These are phyloP conservation scores for Glaucopsyche alexis DNA, from an alignment of 2,888 invertebrate species.

Conservation along the genomic window DNA sequence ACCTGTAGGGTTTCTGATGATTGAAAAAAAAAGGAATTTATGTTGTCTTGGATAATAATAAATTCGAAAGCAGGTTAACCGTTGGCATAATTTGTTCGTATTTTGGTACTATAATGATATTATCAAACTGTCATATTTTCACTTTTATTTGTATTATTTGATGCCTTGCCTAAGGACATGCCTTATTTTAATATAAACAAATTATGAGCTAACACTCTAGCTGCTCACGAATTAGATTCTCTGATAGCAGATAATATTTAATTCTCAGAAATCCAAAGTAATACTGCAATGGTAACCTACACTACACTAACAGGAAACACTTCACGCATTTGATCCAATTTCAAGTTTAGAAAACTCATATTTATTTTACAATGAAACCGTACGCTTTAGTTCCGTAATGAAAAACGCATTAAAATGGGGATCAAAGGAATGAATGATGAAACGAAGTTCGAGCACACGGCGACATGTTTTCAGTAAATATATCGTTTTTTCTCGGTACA, in stretches of 20 bases:
- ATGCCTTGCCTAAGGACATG: too few species aligned
- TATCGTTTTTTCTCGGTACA: neutral
- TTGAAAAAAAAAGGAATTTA: too few species aligned
- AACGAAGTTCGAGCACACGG: neutral
- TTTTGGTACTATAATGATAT: too few species aligned
- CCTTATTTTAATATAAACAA: too few species aligned
- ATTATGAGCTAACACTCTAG: too few species aligned
- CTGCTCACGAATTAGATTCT: too few species aligned
- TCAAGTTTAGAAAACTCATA: neutral
- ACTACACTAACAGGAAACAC: neutral
- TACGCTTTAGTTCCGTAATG: conserved; percentile 5
- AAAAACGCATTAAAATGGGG: conserved; percentile 21
- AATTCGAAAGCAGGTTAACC: too few species aligned
- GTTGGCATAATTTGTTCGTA: too few species aligned
- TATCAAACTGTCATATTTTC: too few species aligned
- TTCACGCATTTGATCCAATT: neutral
- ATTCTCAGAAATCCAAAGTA: neutral
- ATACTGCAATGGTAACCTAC: neutral
- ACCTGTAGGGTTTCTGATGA: too few species aligned
- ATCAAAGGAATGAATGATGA: conserved; percentile 13
- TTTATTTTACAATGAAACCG: conserved; percentile 12
- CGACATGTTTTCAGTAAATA: neutral
- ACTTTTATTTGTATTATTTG: too few species aligned
- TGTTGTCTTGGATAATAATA: too few species aligned
- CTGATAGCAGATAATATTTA: neutral